Base-by-base conservation (phyloP, 2,113 vertebrate genomes). In the Gymnocephalus cernua region DNA sequence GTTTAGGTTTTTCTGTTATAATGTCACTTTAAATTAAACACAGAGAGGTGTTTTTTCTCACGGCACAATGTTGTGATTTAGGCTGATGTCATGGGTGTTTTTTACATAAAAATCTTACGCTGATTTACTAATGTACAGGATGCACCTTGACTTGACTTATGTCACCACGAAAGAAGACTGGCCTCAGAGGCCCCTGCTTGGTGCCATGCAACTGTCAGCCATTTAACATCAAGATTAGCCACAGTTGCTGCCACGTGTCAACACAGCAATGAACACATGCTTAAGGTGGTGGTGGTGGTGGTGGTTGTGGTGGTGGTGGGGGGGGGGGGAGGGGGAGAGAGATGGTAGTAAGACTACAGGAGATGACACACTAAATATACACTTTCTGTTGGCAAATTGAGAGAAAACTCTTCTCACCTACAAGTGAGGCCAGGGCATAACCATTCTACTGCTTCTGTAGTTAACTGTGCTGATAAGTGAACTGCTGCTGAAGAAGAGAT, bases 211-310 rank as follows among this genome's bases (percentile, higher is more conserved):
- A 84, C 91, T 91, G 90, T 91, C 89, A 89, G 86, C 77, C 80
- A 68, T 93, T 94, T 86, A 92, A 90, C 88, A 78, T 92, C 70
- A 82, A 80, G 91, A 92, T 94, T 82, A 91, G 81, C 81, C 56
- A 58, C 94, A 94, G 93, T 92, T 92, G 91, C 68, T 91, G 84
- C 84, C 61, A 84, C 44, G 51, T 89, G 93, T 94, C 94, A 94
- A 80, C 84, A 84, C 89, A 62, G 90, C 88, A 88, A 84, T 94
- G 93, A 93, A 91, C 89, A 93, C 93, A 87, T 92, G 88, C 77
- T 89, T 88, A 80, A 72, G 72, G 71, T 86, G 82, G 45, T 51
- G 57, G 62, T 38, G 51, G 45, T 53, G 51, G 18, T 5, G 29
- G n/a, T 14, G n/a, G 9, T 4, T 35, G 32, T 35, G 32, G 32